Conservation (phyloP, 2,888 invertebrate genomes). For the Acheta domesticus region DNA sequence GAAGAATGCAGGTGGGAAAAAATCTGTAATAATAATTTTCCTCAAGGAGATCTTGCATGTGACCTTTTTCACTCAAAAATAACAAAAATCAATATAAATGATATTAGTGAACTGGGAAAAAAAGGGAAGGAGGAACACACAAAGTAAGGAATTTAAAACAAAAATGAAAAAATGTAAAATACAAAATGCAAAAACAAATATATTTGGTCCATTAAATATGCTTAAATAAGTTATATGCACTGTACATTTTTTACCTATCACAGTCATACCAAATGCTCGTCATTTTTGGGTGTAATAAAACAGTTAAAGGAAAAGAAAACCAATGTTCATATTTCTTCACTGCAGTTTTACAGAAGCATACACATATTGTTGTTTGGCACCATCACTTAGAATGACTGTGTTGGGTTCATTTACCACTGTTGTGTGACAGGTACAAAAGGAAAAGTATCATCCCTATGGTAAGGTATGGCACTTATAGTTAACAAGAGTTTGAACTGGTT, state of each 20-base stretch:
- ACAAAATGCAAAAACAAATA: neutral
- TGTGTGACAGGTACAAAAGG: neutral
- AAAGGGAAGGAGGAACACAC: neutral
- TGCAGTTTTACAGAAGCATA: neutral
- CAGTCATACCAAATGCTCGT: neutral
- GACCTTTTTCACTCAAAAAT: too few relatives aligned
- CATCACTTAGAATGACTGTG: neutral
- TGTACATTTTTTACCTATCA: neutral
- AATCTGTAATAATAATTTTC: too few relatives aligned
- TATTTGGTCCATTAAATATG: constrained; percentile 2
- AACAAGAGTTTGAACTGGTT: neutral
- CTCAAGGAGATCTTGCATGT: too few relatives aligned
- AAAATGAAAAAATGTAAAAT: neutral
- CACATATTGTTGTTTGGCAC: neutral
- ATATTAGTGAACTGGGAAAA: too few relatives aligned
- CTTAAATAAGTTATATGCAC: neutral
- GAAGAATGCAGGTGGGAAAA: too few relatives aligned
- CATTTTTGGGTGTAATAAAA: neutral
- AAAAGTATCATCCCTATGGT: neutral
- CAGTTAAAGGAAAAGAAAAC: neutral
- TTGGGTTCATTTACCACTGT: neutral
- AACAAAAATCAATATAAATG: too few relatives aligned
- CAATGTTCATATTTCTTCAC: neutral
- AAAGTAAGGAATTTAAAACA: neutral
- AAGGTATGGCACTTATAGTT: neutral